Base-by-base conservation (phyloP, 2,113 vertebrate species). In the Plecturocebus donacophilus region DNA sequence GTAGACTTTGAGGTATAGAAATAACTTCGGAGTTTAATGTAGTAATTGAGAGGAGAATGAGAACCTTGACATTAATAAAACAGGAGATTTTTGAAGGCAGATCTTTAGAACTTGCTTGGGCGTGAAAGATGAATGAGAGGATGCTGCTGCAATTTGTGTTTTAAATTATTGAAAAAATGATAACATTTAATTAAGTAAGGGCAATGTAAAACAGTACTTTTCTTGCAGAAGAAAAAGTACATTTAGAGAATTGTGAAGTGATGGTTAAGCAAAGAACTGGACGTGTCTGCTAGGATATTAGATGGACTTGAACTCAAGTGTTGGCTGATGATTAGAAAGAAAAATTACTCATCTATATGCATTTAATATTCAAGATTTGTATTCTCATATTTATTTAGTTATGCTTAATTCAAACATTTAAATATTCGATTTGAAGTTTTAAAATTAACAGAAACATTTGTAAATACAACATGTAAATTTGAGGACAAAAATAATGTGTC, bases 401-500 rank as follows among this genome's bases (percentile, higher is more conserved):
- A 85, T 77, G 80, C 85, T 95, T 94, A 96, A 96, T 94, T 98
- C 88, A 96, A 88, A 79, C 23, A 91, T 95, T 95, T 97, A 97
- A 97, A 96, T 90, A 96, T 66, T 40, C 58, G 96, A 90, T 84
- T 95, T 93, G 91, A 97, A 95, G 71, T 95, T 64, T 95, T 98
- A 96, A 98, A 95, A 96, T 97, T 97, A 98, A 97, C 90, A 97
- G 96, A 98, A 98, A 98, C 97, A 98, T 98, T 98, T 97, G 97
- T 98, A 98, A 98, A 98, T 95, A 97, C 93, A 96, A 85, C 95
- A 97, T 98, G 97, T 97, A 97, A 97, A 98, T 98, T 88, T 94
- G 80, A 97, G 76, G 47, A 82, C 95, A 97, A 96, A 97, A 98
- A 98, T 97, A 98, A 97, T 75, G 71, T 97, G 90, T 89, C 64